These are phyloP conservation scores for Pseudochirops cupreus DNA, from an alignment of 2,797 vertebrate genomes.

Conservation along the genomic window DNA sequence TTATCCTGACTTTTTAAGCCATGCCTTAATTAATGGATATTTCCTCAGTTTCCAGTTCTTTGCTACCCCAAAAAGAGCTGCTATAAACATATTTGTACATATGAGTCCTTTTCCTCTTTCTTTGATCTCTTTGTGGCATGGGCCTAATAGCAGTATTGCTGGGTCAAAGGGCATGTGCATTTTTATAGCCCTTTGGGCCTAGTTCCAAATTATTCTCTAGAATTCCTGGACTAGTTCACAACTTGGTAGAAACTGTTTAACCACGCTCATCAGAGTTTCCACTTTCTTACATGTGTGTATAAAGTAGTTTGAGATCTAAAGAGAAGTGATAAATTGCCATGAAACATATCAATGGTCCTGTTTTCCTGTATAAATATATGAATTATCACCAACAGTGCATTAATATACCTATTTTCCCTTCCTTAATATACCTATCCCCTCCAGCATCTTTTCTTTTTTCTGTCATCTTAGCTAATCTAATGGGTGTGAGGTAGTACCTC, in stretches of 20 bases:
- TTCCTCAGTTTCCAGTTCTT: not conserved
- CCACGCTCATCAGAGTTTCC: conserved; percentile 17
- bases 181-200: not conserved
- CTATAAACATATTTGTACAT: not conserved
- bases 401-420: not conserved
- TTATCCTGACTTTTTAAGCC: not conserved
- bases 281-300: conserved; percentile 4
- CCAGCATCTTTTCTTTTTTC: not conserved
- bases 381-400: not conserved
- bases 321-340: not conserved
- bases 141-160: not conserved
- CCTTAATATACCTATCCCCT: not conserved
- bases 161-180: not conserved
- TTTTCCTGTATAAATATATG: too few relatives aligned
- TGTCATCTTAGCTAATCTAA: not conserved
- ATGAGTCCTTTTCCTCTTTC: not conserved
- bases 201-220: not conserved
- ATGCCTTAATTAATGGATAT: not conserved
- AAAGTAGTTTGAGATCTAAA: conserved; percentile 57
- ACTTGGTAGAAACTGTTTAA: conserved; percentile 35
- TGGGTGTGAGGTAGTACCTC: not conserved
- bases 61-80: not conserved
- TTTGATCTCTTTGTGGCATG: not conserved
- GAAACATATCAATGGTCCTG: conserved; percentile 9
- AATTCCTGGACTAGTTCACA: not conserved